Base-by-base conservation (phyloP, 2,797 vertebrate species). In the Neoniphon sammara region DNA sequence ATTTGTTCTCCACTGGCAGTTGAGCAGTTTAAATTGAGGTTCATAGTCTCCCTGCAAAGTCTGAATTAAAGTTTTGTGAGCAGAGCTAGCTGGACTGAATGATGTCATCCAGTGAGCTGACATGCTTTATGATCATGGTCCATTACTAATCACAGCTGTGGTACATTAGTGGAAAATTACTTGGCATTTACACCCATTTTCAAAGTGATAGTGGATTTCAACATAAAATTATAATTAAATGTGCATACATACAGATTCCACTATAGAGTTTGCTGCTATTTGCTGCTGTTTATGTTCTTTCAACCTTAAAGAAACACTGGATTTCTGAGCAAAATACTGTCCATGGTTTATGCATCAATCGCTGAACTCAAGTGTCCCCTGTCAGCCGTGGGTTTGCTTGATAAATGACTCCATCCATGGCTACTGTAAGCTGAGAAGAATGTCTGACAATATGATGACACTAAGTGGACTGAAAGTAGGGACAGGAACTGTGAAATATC, bases 401-500 rank as follows among this genome's bases (percentile, higher is more conserved):
- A 87, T 87, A 75, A 87, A 81, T 85, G 75, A 69, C 52, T 68
- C 57, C 49, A 50, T 59, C 46, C 63, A 78, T 57, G 73, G 66
- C 77, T 53, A 66, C 55, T 55, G 21, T 4, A 17, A 66, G 23
- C 64, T 50, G 59, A 81, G 65, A 73, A 60, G 75, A 88, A 81
- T 76, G 71, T 85, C 73, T 81, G 69, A 86, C 85, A 83, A 66
- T 60, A 23, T 81, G 88, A 88, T 89, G 87, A 84, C 69, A 73
- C 84, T 87, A 81, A 92, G 76, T 73, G 59, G 85, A 84, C 77
- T 75, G 78, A 88, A 89, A 79, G 78, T 81, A 80, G 75, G 62
- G 74, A 89, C 82, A 77, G 64, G 60, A 69, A 71, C 81, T 84
- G 81, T 80, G 85, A 88, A 83, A 87, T 64, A 87, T 91, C 82